Percentiles rank a stretch among this genome's conserved stretches.
These are phyloP conservation scores for Sarotherodon lohbergeri DNA, from an alignment of 2,113 vertebrate species.

Conservation along the genomic window DNA sequence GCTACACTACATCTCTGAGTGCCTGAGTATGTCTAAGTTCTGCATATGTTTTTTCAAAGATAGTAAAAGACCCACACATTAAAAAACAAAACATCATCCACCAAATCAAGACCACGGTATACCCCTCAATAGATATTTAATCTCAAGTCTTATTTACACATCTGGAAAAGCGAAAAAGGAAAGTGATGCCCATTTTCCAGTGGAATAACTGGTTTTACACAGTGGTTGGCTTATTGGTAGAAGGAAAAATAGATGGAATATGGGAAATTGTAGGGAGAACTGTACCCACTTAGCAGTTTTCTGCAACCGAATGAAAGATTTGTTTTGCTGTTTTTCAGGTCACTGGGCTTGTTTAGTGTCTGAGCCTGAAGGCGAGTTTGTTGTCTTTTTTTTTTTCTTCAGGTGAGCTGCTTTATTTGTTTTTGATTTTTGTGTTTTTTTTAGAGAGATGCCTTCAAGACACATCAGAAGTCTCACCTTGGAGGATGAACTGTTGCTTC, in stretches of 20 bases:
- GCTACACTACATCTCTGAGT: constrained; percentile 16
- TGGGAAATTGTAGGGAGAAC: not conserved
- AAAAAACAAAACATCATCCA: not conserved
- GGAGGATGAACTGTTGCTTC: not conserved
- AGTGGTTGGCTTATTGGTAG: not conserved
- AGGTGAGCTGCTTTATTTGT: not conserved
- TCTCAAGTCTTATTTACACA: not conserved
- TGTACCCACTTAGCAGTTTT: not conserved
- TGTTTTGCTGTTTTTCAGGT: not conserved
- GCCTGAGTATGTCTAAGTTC: not conserved
- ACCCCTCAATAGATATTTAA: not conserved
- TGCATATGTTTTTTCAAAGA: not conserved
- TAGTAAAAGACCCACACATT: not conserved
- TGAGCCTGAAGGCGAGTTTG: not conserved
- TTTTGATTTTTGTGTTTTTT: not conserved
- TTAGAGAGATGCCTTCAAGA: not conserved
- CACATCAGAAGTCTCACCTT: not conserved
- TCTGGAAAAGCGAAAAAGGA: not conserved
- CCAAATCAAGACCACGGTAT: not conserved
- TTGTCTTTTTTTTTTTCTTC: not conserved
- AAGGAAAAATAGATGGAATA: not conserved
- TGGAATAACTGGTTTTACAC: constrained; percentile 9
- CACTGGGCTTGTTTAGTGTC: not conserved
- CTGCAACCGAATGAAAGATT: not conserved
- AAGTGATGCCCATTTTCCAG: not conserved